Conservation (phyloP, 1,140 invertebrate species). For the Diorhabda sublineata region DNA sequence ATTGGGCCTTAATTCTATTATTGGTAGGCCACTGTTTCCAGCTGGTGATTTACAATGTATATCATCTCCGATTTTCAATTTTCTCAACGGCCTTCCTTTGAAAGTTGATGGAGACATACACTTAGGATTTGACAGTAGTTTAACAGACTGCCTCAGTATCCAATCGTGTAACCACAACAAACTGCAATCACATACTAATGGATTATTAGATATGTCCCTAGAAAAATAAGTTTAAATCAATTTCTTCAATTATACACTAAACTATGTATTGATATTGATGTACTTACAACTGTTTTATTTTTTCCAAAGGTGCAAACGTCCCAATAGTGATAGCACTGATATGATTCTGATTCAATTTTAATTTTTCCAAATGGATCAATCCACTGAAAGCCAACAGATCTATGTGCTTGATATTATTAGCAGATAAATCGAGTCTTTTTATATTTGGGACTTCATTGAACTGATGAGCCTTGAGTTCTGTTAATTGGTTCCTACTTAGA, state of each 20-base stretch:
- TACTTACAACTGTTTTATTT: constrained; percentile 68
- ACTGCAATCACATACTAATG: constrained; percentile 77
- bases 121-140: constrained; percentile 65
- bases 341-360: constrained; percentile 65
- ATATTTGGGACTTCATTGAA: constrained; percentile 65
- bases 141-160: constrained; percentile 62
- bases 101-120: constrained; percentile 66
- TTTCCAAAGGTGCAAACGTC: constrained; percentile 63
- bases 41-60: constrained; percentile 52
- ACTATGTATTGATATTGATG: neutral
- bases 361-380: constrained; percentile 58
- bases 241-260: too few species aligned
- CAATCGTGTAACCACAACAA: constrained; percentile 76
- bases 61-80: constrained; percentile 60
- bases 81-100: constrained; percentile 62
- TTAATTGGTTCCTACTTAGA: constrained; percentile 75
- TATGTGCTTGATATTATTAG: constrained; percentile 60
- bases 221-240: constrained; percentile 26
- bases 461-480: constrained; percentile 65
- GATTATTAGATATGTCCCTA: constrained; percentile 74
- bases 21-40: constrained; percentile 45
- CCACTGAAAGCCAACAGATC: constrained; percentile 61
- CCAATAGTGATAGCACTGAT: constrained; percentile 61
- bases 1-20: constrained; percentile 61
- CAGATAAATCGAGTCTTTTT: constrained; percentile 65